Evolutionary conservation across 2,113 vertebrate species (phyloP).

Genomic region (Dipodomys spectabilis): DNA sequence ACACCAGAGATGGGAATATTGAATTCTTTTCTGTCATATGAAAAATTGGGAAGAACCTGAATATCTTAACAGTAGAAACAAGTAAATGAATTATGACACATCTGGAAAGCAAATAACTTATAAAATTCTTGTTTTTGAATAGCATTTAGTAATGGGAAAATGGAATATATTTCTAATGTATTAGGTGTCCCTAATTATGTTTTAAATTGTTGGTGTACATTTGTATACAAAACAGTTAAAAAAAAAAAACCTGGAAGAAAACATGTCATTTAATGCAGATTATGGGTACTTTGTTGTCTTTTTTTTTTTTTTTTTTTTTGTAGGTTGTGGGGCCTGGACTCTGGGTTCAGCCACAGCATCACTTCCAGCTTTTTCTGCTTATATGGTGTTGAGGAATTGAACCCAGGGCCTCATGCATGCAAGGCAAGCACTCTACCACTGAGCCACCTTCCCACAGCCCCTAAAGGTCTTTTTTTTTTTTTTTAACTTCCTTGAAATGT

Average conservation of each 20-base stretch:
- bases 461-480: too few relatives aligned
- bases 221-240: neutral
- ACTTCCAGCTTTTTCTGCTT: too few relatives aligned
- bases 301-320: neutral
- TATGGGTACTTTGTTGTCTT: neutral
- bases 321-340: too few relatives aligned
- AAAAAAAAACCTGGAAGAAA: neutral
- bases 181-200: neutral
- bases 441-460: too few relatives aligned
- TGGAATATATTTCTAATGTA: neutral
- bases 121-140: constrained; percentile 1
- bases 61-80: neutral
- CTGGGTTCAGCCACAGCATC: too few relatives aligned
- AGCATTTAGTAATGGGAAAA: neutral
- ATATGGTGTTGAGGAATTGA: too few relatives aligned
- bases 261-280: neutral
- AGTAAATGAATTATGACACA: neutral
- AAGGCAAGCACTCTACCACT: too few relatives aligned
- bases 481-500: neutral
- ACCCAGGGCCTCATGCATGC: too few relatives aligned
- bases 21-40: constrained; percentile 24
- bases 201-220: neutral
- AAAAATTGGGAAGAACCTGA: constrained; percentile 43
- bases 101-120: neutral
- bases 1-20: constrained; percentile 21